Conservation (phyloP, 2,113 vertebrate genomes). For the Chaetura pelagica region DNA sequence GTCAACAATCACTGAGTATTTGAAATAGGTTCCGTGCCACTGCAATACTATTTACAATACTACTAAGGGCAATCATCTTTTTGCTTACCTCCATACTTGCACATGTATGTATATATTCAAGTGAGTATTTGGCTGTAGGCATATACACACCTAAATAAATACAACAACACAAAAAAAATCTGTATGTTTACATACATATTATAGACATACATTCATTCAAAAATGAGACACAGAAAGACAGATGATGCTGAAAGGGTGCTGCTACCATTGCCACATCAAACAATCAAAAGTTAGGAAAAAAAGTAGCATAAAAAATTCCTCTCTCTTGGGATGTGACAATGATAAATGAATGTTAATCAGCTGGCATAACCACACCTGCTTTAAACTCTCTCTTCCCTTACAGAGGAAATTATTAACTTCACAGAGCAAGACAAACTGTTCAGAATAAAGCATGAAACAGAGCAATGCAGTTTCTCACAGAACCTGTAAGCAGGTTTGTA, state of each 20-base stretch:
- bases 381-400: constrained; percentile 2
- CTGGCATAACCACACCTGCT: neutral
- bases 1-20: neutral
- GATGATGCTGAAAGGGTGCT: neutral
- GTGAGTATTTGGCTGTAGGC: neutral
- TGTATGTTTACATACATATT: neutral
- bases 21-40: neutral
- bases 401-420: constrained; percentile 13
- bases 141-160: neutral
- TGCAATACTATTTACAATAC: neutral
- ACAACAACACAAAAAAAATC: neutral
- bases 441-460: neutral
- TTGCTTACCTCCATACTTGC: neutral
- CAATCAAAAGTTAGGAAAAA: neutral
- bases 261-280: neutral
- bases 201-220: neutral
- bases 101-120: neutral
- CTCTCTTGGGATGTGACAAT: neutral
- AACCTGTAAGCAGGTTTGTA: constrained; percentile 19
- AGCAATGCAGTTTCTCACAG: neutral
- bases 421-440: neutral
- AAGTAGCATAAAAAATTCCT: neutral
- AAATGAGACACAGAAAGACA: neutral
- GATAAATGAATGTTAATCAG: constrained; percentile 32
- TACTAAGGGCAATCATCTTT: neutral